Conservation (phyloP, 2,888 invertebrate genomes). For the Epinotia ramella region DNA sequence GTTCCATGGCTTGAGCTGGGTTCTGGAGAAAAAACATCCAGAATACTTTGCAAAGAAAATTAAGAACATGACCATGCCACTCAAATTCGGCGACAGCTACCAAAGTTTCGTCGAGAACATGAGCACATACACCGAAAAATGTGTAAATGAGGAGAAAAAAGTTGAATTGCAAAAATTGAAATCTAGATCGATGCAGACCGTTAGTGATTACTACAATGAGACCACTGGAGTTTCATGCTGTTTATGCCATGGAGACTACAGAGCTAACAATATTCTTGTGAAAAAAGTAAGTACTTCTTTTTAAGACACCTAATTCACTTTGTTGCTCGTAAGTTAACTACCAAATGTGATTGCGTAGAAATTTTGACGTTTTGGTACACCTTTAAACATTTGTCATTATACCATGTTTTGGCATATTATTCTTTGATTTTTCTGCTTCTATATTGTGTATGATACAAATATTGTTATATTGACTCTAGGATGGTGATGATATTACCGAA, state of each 20-base stretch:
- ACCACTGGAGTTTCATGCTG: conserved; percentile 50
- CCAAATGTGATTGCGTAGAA: neutral
- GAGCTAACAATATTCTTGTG: conserved; percentile 65
- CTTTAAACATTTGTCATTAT: too few species aligned
- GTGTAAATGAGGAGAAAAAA: conserved; percentile 53
- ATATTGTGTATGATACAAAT: too few species aligned
- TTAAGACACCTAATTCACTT: neutral
- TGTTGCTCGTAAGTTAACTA: neutral
- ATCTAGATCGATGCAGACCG: conserved; percentile 50
- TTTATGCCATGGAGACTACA: conserved; percentile 70
- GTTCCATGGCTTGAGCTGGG: conserved; percentile 56
- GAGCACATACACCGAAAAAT: conserved; percentile 3
- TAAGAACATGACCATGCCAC: conserved; percentile 48
- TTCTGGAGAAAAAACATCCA: conserved; percentile 50
- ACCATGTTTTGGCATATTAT: too few species aligned
- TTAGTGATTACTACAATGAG: conserved; percentile 52
- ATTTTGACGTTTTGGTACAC: neutral
- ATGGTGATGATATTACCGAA: conserved; percentile 16
- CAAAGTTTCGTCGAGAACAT: conserved; percentile 49
- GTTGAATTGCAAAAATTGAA: conserved; percentile 51
- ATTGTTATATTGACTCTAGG: conserved; percentile 31
- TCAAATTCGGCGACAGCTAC: conserved; percentile 56
- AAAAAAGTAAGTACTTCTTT: conserved; percentile 64
- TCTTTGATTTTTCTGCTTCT: too few species aligned
- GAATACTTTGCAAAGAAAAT: conserved; percentile 48